Percentiles rank a stretch among this genome's conserved stretches.
phyloP scores from a whole-genome alignment of 2,888 invertebrate species.

The Catonia carolina region DNA sequence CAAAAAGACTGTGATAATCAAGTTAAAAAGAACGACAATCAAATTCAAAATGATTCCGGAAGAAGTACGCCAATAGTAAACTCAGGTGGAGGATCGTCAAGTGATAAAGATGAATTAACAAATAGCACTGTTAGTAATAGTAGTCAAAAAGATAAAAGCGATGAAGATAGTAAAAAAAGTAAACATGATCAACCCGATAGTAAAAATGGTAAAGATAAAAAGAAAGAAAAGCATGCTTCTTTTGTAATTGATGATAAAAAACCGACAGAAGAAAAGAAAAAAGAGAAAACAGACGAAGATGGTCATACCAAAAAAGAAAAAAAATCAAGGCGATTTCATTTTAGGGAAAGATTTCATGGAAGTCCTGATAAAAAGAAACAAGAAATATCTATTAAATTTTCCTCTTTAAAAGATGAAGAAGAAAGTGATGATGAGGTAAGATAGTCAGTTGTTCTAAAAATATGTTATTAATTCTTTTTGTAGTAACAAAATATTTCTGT shows the following conservation, averaged over 20 bases:
- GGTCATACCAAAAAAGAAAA: background rate
- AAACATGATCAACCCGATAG: constrained; percentile 40
- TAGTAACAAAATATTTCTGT: too few species aligned
- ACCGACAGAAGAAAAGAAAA: constrained; percentile 14
- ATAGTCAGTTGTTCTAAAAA: background rate
- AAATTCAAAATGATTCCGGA: background rate
- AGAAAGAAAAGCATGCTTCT: background rate
- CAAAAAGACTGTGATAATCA: background rate
- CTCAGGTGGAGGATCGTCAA: background rate
- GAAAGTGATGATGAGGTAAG: constrained; percentile 18
- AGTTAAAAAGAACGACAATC: background rate
- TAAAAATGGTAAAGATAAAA: background rate
- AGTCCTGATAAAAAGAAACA: background rate
- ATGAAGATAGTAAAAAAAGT: constrained; percentile 35
- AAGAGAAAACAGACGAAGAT: constrained; percentile 13
- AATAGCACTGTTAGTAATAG: too few species aligned
- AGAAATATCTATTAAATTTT: constrained; percentile 12
- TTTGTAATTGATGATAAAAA: background rate
- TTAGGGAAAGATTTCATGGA: constrained; percentile 3
- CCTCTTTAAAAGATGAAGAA: constrained; percentile 16
- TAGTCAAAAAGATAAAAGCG: too few species aligned
- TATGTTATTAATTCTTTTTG: too few species aligned
- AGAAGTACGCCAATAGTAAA: background rate
- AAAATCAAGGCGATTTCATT: background rate
- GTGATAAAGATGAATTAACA: background rate